phyloP scores from a whole-genome alignment of 2,113 vertebrate species.

The Neolamprologus cancellatus region DNA sequence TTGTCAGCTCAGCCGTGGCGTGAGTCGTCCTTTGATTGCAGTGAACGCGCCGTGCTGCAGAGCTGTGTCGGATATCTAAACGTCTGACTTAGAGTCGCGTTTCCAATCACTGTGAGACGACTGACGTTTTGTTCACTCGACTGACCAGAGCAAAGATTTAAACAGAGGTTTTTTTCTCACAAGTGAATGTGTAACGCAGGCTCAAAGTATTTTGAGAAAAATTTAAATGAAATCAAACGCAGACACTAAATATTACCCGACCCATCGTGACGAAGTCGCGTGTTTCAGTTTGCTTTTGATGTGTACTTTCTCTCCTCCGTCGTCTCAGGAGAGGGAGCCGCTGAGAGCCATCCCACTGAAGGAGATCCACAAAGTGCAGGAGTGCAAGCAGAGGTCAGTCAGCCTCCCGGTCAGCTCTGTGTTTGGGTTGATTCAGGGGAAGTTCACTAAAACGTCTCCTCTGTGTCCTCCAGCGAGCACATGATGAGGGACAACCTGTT shows the following conservation, averaged over 20 bases:
- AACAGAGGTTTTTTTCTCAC: neutral
- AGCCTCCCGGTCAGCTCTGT: neutral
- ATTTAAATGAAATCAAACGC: accelerated
- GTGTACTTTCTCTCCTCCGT: accelerated
- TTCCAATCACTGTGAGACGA: neutral
- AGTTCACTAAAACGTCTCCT: neutral
- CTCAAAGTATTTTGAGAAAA: accelerated
- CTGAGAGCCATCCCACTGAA: conserved; percentile 85
- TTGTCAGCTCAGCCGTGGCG: neutral
- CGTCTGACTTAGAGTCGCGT: neutral
- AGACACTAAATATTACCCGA: neutral
- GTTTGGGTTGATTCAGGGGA: neutral
- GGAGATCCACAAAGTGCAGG: conserved; percentile 93
- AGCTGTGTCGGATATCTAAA: neutral
- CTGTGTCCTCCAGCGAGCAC: conserved; percentile 75
- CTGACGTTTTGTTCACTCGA: neutral
- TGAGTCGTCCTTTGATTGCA: neutral
- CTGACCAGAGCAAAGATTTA: neutral
- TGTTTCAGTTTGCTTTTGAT: neutral
- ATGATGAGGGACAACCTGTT: conserved; percentile 99
- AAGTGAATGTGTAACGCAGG: neutral
- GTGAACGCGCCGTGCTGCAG: neutral
- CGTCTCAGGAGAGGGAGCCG: conserved; percentile 81
- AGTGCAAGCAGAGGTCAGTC: conserved; percentile 92
- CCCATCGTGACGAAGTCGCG: accelerated